A percentile compares a stretch with the other conserved stretches of the same genome.
Conservation (phyloP, 2,797 vertebrate genomes). For the Pangasius larnaudii region DNA sequence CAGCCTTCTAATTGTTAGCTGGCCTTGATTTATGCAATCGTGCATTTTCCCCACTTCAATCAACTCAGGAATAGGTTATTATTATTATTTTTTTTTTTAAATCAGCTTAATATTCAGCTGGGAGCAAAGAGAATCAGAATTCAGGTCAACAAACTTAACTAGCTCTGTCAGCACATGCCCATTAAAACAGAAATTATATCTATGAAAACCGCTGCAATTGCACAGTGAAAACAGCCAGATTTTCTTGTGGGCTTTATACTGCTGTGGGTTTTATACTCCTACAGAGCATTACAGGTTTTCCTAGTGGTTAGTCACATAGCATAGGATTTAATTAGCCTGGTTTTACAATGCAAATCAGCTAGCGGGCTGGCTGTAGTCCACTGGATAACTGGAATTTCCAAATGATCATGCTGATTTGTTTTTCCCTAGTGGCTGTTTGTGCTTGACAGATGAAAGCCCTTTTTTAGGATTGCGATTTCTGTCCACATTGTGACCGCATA, state of each 20-base stretch:
- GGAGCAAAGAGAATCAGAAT: background rate
- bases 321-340: background rate
- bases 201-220: background rate
- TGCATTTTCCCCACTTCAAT: background rate
- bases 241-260: background rate
- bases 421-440: background rate
- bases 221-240: background rate
- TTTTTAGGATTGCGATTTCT: background rate
- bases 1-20: background rate
- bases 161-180: background rate
- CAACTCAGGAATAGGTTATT: background rate
- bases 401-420: background rate
- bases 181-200: background rate
- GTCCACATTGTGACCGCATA: background rate
- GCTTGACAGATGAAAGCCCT: background rate
- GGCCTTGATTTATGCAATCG: background rate
- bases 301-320: background rate
- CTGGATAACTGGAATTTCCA: background rate
- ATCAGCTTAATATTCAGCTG: background rate
- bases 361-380: background rate
- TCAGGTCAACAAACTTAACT: background rate
- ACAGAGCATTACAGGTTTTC: background rate
- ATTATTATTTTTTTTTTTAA: background rate
- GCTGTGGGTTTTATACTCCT: background rate
- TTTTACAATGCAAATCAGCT: constrained; percentile 22